These are phyloP conservation scores for Ibycter americanus DNA, from an alignment of 2,797 vertebrate species.

Conservation along the genomic window DNA sequence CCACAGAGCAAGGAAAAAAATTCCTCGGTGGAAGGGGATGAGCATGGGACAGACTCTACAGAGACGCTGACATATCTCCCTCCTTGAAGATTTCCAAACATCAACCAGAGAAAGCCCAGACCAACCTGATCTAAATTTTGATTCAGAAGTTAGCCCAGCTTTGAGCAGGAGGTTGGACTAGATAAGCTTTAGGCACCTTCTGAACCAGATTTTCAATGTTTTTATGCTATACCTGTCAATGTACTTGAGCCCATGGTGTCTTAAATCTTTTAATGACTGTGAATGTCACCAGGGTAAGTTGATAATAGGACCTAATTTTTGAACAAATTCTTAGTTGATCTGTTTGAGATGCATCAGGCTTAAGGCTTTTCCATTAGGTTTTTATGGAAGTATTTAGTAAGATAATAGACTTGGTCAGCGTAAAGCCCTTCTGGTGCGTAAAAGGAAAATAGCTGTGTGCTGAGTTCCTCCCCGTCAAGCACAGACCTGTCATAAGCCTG, in stretches of 20 bases:
- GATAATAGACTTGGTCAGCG: neutral
- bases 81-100: neutral
- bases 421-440: neutral
- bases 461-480: neutral
- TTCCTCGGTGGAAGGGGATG: neutral
- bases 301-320: neutral
- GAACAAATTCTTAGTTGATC: neutral
- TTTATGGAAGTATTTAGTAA: neutral
- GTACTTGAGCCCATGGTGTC: neutral
- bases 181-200: neutral
- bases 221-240: neutral
- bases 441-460: neutral
- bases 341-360: neutral
- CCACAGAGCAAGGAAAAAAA: neutral
- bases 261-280: neutral
- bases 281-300: neutral
- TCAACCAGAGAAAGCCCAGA: neutral
- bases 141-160: neutral
- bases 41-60: accelerated
- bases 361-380: neutral
- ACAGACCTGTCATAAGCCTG: neutral
- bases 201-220: neutral
- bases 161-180: neutral
- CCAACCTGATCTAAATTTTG: neutral
- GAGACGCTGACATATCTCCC: neutral